Conservation (phyloP, 1,140 invertebrate genomes). For the Drosophila nannoptera region DNA sequence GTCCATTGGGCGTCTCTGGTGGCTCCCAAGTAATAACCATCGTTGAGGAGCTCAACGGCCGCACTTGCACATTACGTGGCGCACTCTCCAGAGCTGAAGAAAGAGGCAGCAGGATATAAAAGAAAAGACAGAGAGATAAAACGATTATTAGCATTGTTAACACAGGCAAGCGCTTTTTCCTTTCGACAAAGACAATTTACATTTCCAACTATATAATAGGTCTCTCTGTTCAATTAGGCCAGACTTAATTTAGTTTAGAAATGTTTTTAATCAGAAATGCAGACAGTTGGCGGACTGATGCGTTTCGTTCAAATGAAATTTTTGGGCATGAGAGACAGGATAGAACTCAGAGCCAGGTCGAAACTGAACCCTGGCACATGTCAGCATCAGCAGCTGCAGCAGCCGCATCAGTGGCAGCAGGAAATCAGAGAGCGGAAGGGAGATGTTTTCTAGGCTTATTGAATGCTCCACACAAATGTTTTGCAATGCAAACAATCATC, state of each 20-base stretch:
- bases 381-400: too few species aligned
- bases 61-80: constrained; percentile 94
- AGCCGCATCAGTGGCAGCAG: too few species aligned
- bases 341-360: too few species aligned
- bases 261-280: constrained; percentile 31
- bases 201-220: background rate
- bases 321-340: too few species aligned
- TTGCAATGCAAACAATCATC: constrained; percentile 69
- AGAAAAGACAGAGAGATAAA: background rate
- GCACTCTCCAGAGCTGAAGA: constrained; percentile 95
- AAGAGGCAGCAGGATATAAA: background rate
- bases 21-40: constrained; percentile 98
- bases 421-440: too few species aligned
- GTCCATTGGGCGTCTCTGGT: constrained; percentile 97
- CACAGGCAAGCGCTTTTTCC: constrained; percentile 7
- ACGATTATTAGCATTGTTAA: constrained; percentile 43
- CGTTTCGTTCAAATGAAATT: constrained; percentile 58
- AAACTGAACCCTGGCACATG: too few species aligned
- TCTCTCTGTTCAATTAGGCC: background rate
- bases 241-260: constrained; percentile 54
- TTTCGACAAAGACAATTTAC: background rate
- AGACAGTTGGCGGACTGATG: constrained; percentile 20
- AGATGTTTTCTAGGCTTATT: background rate
- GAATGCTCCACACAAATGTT: constrained; percentile 51
- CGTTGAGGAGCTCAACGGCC: constrained; percentile 95